These are phyloP conservation scores for Leptopilina myrica DNA, from an alignment of 2,888 invertebrate species.

Conservation along the genomic window DNA sequence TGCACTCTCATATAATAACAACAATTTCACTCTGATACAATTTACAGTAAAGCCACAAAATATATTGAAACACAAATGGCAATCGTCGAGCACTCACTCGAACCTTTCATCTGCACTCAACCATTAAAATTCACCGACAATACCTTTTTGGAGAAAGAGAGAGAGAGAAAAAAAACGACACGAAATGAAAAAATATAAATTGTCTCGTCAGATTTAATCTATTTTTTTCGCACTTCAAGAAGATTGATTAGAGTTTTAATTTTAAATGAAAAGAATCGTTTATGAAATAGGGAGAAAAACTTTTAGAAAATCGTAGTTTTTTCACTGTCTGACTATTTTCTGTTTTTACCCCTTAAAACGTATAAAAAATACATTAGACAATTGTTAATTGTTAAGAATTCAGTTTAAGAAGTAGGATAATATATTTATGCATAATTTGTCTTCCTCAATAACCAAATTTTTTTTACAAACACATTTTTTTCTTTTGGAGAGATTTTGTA, in stretches of 20 bases:
- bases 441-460: too few species aligned
- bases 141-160: not conserved
- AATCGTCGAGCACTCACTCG: not conserved
- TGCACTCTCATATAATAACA: constrained; percentile 7
- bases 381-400: too few species aligned
- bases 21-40: constrained; percentile 5
- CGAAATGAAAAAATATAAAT: constrained; percentile 12
- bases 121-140: constrained; percentile 24
- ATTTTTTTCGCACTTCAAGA: constrained; percentile 8
- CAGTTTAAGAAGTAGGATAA: too few species aligned
- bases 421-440: too few species aligned
- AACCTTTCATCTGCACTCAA: constrained; percentile 11
- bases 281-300: too few species aligned
- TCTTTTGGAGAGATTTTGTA: too few species aligned
- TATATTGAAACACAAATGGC: constrained; percentile 25
- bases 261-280: too few species aligned
- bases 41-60: constrained; percentile 24
- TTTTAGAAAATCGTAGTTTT: too few species aligned
- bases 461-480: too few species aligned
- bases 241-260: not conserved
- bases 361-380: too few species aligned
- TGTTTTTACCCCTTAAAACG: too few species aligned
- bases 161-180: not conserved
- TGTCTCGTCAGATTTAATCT: constrained; percentile 10
- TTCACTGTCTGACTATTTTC: too few species aligned